phyloP scores from a whole-genome alignment of 2,113 vertebrate species.

The Aegithalos caudatus region DNA sequence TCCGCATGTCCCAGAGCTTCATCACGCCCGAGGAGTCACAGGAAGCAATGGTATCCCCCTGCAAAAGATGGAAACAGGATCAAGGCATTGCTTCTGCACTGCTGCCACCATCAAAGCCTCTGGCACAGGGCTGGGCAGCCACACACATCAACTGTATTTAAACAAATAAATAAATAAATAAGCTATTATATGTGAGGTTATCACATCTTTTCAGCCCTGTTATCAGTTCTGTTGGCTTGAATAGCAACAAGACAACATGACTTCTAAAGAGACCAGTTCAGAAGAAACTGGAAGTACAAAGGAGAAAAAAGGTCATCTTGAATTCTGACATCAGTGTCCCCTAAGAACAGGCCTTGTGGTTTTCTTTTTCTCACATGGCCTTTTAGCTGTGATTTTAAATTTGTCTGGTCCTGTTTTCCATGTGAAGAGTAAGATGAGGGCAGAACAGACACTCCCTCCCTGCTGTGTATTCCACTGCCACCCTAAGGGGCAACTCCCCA shows the following conservation, averaged over 20 bases:
- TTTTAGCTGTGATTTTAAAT: neutral
- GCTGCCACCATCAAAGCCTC: neutral
- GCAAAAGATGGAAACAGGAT: neutral
- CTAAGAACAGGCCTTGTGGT: neutral
- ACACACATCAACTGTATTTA: neutral
- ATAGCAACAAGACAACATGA: neutral
- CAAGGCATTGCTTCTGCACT: neutral
- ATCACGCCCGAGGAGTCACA: slow-evolving; percentile 74
- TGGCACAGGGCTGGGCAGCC: neutral
- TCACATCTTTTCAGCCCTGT: neutral
- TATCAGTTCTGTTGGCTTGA: neutral
- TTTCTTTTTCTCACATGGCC: neutral
- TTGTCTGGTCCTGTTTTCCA: neutral
- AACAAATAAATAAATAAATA: neutral
- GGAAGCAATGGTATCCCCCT: slow-evolving; percentile 78
- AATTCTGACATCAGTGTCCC: neutral
- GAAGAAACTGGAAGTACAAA: neutral
- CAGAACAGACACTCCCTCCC: neutral
- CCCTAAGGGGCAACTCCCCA: neutral
- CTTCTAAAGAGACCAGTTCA: neutral
- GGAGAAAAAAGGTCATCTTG: neutral
- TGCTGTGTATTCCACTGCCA: neutral
- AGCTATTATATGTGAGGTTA: neutral
- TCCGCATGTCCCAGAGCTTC: slow-evolving; percentile 83
- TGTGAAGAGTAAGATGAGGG: neutral